Conservation (phyloP, 2,797 vertebrate genomes). For the Aldrovandia affinis region DNA sequence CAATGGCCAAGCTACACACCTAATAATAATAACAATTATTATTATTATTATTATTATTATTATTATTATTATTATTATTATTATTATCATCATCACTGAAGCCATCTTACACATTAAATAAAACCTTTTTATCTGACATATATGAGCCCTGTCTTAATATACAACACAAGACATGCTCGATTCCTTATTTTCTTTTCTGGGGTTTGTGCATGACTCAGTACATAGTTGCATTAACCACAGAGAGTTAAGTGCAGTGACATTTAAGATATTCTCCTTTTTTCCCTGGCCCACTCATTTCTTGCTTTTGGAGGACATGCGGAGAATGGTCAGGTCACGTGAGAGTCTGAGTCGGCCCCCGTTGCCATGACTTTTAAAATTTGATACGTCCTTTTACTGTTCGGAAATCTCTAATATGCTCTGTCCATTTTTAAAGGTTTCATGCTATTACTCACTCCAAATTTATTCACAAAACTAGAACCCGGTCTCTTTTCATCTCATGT, state of each 20-base stretch:
- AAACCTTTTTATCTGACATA: too few relatives aligned
- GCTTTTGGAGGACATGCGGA: not conserved
- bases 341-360: not conserved
- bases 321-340: not conserved
- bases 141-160: too few relatives aligned
- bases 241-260: not conserved
- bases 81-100: too few relatives aligned
- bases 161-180: not conserved
- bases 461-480: not conserved
- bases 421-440: not conserved
- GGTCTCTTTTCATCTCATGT: not conserved
- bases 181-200: not conserved
- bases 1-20: too few relatives aligned
- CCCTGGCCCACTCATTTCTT: not conserved
- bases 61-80: too few relatives aligned
- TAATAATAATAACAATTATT: too few relatives aligned
- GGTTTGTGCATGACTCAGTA: not conserved
- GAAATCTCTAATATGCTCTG: not conserved
- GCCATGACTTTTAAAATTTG: not conserved
- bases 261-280: not conserved
- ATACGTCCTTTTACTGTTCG: not conserved
- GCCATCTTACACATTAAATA: too few relatives aligned
- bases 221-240: not conserved
- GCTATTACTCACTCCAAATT: not conserved
- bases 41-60: too few relatives aligned